phyloP scores from a whole-genome alignment of 2,888 invertebrate species.

The Sesia bembeciformis region DNA sequence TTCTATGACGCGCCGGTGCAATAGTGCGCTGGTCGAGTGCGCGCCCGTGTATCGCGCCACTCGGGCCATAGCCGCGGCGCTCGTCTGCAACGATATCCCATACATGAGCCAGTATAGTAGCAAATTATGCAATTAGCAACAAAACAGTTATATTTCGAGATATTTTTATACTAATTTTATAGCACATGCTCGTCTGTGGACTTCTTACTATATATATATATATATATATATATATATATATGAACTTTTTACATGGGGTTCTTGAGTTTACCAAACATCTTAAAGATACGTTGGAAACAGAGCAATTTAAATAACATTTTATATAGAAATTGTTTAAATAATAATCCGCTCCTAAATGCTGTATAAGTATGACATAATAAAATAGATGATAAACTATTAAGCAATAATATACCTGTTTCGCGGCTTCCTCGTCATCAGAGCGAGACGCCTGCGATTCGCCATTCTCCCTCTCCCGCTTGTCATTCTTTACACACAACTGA shows the following conservation, averaged over 20 bases:
- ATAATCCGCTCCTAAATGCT: no score
- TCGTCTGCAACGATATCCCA: slow-evolving; percentile 23
- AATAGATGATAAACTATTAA: no score
- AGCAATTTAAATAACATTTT: no score
- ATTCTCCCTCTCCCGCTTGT: neutral
- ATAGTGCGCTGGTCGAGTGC: slow-evolving; percentile 6
- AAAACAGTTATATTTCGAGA: neutral
- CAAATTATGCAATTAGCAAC: neutral
- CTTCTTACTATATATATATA: no score
- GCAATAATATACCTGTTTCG: neutral
- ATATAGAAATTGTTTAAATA: no score
- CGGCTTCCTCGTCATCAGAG: neutral
- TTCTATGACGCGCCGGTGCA: slow-evolving; percentile 21
- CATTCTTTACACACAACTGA: neutral
- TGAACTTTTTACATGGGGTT: no score
- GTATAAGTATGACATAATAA: no score
- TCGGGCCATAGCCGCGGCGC: slow-evolving; percentile 51
- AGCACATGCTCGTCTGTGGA: no score
- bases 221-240: no score
- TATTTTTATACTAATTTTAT: neutral
- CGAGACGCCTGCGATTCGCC: neutral
- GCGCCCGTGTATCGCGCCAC: slow-evolving; percentile 56
- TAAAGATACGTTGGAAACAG: no score
- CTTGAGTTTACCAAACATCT: no score
- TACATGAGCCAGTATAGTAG: neutral